A percentile compares a stretch with the other conserved stretches of the same genome.
Conservation (phyloP, 1,140 invertebrate species). For the Cotesia vestalis region DNA sequence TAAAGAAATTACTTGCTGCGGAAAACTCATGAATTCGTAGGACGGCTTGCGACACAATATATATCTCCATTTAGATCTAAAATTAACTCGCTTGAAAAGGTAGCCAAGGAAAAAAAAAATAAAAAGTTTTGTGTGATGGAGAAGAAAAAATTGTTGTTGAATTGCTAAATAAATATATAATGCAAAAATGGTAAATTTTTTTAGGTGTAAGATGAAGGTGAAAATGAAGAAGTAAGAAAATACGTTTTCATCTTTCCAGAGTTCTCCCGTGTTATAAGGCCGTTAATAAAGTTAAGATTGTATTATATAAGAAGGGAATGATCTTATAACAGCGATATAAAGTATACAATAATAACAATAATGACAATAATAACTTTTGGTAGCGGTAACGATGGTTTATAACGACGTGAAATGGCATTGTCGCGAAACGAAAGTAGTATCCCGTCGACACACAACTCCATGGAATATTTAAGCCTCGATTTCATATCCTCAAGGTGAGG, state of each 20-base stretch:
- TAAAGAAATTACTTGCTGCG: slow-evolving; percentile 64
- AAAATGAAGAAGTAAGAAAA: slow-evolving; percentile 23
- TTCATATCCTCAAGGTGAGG: slow-evolving; percentile 54
- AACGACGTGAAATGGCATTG: slow-evolving; percentile 50
- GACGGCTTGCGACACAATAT: background rate
- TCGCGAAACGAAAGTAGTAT: slow-evolving; percentile 27
- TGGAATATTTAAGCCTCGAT: slow-evolving; percentile 67
- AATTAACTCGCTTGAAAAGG: background rate
- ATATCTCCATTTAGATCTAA: slow-evolving; percentile 38
- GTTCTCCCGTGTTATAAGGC: slow-evolving; percentile 24
- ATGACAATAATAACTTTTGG: slow-evolving; percentile 13
- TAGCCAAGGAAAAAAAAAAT: background rate
- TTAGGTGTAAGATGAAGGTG: slow-evolving; percentile 2
- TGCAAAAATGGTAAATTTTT: background rate
- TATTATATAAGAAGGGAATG: slow-evolving; percentile 42
- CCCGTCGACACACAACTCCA: slow-evolving; percentile 53
- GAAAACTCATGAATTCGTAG: slow-evolving; percentile 40
- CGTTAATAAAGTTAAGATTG: slow-evolving; percentile 56
- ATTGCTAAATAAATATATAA: slow-evolving; percentile 15
- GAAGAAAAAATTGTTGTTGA: background rate
- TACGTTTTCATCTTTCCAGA: slow-evolving; percentile 19
- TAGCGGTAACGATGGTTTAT: slow-evolving; percentile 53
- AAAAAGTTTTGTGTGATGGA: too few species aligned
- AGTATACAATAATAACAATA: slow-evolving; percentile 5
- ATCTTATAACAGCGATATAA: slow-evolving; percentile 38